Percentiles rank a stretch among this genome's conserved stretches.
phyloP scores from a whole-genome alignment of 2,888 invertebrate species.

The Rhingia rostrata region DNA sequence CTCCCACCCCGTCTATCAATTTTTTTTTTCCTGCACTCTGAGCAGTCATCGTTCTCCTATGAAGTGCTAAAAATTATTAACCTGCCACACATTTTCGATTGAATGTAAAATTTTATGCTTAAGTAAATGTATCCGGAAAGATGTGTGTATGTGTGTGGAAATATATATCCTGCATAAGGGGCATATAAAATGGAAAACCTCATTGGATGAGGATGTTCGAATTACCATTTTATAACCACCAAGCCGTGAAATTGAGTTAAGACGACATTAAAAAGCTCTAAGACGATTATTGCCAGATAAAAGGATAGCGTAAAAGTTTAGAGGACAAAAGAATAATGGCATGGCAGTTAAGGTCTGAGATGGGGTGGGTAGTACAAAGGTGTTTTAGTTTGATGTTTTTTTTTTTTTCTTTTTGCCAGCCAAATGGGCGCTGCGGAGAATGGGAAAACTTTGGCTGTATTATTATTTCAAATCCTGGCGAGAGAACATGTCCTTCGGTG shows the following conservation, averaged over 20 bases:
- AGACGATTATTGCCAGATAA: constrained; percentile 64
- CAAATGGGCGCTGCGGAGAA: constrained; percentile 38
- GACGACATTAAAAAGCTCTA: constrained; percentile 57
- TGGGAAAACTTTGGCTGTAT: constrained; percentile 48
- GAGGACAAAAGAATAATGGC: constrained; percentile 61
- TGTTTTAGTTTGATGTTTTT: no score
- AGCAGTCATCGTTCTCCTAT: background rate
- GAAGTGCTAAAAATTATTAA: constrained; percentile 31
- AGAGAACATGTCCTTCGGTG: constrained; percentile 21
- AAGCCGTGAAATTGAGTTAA: constrained; percentile 65
- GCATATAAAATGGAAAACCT: background rate
- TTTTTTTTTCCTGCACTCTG: background rate
- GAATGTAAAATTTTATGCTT: constrained; percentile 51
- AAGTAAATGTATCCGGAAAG: constrained; percentile 42
- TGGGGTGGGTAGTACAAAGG: background rate
- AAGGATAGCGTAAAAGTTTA: constrained; percentile 53
- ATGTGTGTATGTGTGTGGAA: constrained; percentile 9
- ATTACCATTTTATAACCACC: constrained; percentile 64
- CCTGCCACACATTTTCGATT: constrained; percentile 57
- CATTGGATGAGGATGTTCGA: constrained; percentile 51
- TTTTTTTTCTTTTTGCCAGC: background rate
- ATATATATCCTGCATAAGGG: constrained; percentile 17
- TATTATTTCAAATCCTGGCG: constrained; percentile 26
- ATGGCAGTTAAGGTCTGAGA: constrained; percentile 41
- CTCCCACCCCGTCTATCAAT: background rate